phyloP scores from a whole-genome alignment of 2,113 vertebrate species.

The Sialia sialis region DNA sequence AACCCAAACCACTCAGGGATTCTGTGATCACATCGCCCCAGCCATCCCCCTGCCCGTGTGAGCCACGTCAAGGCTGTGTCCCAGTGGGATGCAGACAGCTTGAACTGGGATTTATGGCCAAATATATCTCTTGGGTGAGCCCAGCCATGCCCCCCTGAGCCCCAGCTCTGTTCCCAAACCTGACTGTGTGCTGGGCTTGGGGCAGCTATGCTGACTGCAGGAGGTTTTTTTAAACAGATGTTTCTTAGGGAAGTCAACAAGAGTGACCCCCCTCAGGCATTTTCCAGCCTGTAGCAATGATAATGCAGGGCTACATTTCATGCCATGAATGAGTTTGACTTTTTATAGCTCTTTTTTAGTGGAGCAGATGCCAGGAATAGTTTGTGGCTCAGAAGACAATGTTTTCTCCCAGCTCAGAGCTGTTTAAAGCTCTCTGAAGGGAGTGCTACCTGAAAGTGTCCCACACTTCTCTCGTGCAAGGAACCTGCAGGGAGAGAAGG shows the following conservation, averaged over 20 bases:
- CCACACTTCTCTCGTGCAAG: accelerated
- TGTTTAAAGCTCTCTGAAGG: neutral
- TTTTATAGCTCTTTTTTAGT: neutral
- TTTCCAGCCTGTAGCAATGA: neutral
- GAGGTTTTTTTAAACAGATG: neutral
- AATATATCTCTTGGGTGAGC: neutral
- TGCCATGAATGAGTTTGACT: neutral
- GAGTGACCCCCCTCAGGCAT: accelerated
- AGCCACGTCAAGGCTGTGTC: accelerated
- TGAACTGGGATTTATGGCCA: accelerated
- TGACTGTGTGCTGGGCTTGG: neutral
- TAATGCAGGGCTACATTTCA: neutral
- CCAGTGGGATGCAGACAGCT: accelerated
- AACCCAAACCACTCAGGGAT: neutral
- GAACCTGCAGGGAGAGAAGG: accelerated
- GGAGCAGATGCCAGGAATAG: neutral
- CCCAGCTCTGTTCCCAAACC: neutral
- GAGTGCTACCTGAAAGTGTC: accelerated
- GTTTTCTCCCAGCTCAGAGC: neutral
- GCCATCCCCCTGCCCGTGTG: accelerated
- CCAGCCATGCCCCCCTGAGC: accelerated
- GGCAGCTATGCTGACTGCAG: neutral
- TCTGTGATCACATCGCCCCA: neutral
- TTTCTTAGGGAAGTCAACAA: neutral
- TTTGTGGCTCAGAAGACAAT: neutral